A percentile compares a stretch with the other conserved stretches of the same genome.
Conservation (phyloP, 2,888 invertebrate genomes). For the Bibio marci region DNA sequence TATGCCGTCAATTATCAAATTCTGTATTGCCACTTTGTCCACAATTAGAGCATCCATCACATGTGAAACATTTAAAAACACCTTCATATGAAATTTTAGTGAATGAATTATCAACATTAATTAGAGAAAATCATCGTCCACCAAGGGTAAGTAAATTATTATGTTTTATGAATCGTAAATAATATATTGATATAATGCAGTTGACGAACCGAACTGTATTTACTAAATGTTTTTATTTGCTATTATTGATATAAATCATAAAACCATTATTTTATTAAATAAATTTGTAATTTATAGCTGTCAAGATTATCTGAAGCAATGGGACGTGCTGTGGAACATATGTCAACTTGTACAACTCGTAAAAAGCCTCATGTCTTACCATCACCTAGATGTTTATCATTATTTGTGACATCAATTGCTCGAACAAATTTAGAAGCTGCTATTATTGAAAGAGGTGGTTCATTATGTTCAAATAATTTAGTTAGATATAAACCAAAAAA, state of each 20-base stretch:
- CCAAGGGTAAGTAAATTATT: constrained; percentile 36
- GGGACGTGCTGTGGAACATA: constrained; percentile 86
- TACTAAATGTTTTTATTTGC: constrained; percentile 4
- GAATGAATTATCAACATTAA: constrained; percentile 36
- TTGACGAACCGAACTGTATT: too few relatives aligned
- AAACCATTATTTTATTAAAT: constrained; percentile 7
- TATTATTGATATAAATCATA: constrained; percentile 2
- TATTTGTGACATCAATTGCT: constrained; percentile 77
- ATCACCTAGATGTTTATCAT: constrained; percentile 57
- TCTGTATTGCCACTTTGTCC: constrained; percentile 74
- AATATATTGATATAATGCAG: too few relatives aligned
- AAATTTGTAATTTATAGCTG: constrained; percentile 1
- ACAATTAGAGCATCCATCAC: constrained; percentile 45
- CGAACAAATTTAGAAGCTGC: constrained; percentile 88
- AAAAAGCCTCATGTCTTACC: constrained; percentile 52
- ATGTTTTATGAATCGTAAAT: too few relatives aligned
- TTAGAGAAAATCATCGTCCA: constrained; percentile 47
- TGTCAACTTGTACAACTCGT: constrained; percentile 73
- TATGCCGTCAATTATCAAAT: constrained; percentile 84
- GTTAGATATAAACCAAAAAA: constrained; percentile 56
- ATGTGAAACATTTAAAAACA: constrained; percentile 39
- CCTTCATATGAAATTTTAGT: constrained; percentile 27
- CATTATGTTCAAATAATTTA: constrained; percentile 39
- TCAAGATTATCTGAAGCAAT: constrained; percentile 68
- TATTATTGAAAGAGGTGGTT: constrained; percentile 74